Percentiles rank a stretch among this genome's conserved stretches.
Conservation (phyloP, 2,797 vertebrate genomes). For the Pseudocheirus occidentalis region DNA sequence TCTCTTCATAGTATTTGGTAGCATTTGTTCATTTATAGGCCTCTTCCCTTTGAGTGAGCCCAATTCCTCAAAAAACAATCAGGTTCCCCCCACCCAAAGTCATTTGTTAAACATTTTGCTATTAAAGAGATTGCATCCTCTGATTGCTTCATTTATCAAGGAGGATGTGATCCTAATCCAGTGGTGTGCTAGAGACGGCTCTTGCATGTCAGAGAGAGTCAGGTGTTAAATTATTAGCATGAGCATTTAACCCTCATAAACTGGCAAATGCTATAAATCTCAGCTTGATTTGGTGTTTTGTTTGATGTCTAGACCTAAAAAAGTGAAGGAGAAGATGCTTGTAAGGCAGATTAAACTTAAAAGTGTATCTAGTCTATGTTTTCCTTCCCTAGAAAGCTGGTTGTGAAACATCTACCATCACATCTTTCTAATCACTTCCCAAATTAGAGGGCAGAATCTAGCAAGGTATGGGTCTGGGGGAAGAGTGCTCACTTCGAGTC, state of each 20-base stretch:
- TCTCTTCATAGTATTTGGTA: neutral
- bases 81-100: neutral
- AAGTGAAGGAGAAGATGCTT: neutral
- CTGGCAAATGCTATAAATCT: neutral
- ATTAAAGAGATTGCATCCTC: neutral
- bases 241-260: neutral
- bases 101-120: neutral
- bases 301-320: neutral
- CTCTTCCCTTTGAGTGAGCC: neutral
- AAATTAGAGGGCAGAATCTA: neutral
- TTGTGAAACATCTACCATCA: neutral
- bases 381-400: neutral
- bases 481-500: neutral
- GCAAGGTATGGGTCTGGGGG: neutral
- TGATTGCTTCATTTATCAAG: neutral
- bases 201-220: neutral
- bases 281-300: neutral
- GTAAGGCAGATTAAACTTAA: neutral
- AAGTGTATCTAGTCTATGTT: neutral
- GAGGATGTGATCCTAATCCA: neutral
- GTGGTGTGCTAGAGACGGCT: neutral
- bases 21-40: neutral
- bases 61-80: neutral
- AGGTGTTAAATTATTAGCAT: neutral
- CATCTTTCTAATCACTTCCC: neutral